These are phyloP conservation scores for Halcyon smyrnensis DNA, from an alignment of 2,797 vertebrate genomes.

Conservation along the genomic window DNA sequence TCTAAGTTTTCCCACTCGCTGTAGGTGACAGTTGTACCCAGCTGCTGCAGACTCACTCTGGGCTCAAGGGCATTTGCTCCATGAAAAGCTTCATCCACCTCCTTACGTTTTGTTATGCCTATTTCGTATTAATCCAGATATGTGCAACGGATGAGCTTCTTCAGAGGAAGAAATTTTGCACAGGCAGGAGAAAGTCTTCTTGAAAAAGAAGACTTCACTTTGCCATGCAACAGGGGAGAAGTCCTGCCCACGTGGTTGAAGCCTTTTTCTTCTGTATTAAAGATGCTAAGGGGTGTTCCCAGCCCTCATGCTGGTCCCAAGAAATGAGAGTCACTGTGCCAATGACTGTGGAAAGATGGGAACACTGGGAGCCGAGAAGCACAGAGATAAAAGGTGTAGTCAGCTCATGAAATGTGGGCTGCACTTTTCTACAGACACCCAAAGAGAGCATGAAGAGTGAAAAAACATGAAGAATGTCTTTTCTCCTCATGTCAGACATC, in stretches of 20 bases:
- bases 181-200: background rate
- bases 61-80: background rate
- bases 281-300: background rate
- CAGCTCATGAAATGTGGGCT: background rate
- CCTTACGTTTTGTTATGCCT: background rate
- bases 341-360: background rate
- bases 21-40: background rate
- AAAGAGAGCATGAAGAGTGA: rapidly evolving
- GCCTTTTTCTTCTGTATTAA: background rate
- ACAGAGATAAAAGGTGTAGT: rapidly evolving
- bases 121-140: background rate
- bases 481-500: background rate
- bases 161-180: background rate
- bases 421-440: background rate
- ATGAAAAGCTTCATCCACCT: background rate
- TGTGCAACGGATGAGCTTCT: background rate
- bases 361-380: background rate
- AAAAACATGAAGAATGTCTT: rapidly evolving
- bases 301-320: background rate
- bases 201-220: background rate
- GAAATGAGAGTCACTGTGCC: background rate
- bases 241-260: background rate
- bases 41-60: background rate
- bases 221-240: background rate
- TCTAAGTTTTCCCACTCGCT: background rate